phyloP scores from a whole-genome alignment of 2,797 vertebrate species.

The Danio jaintianensis region DNA sequence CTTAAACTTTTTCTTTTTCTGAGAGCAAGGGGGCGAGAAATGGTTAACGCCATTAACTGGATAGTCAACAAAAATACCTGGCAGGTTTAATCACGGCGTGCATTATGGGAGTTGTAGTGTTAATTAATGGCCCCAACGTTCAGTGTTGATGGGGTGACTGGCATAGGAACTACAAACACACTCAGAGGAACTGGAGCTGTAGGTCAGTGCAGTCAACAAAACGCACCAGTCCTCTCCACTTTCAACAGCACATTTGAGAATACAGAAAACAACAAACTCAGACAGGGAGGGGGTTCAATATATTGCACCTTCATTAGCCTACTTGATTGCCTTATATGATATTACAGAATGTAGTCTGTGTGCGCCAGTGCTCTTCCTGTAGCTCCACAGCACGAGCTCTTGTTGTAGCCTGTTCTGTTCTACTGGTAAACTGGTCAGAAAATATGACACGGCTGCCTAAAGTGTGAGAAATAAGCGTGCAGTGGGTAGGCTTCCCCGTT shows the following conservation, averaged over 20 bases:
- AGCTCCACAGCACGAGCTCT: slow-evolving; percentile 47
- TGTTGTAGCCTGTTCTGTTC: slow-evolving; percentile 21
- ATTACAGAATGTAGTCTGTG: slow-evolving; percentile 51
- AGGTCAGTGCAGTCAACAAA: slow-evolving; percentile 65
- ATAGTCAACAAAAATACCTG: slow-evolving; percentile 64
- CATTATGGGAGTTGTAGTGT: slow-evolving; percentile 81
- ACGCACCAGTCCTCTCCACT: slow-evolving; percentile 57
- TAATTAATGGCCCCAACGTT: slow-evolving; percentile 64
- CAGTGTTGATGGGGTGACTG: slow-evolving; percentile 63
- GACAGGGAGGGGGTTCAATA: slow-evolving; percentile 58
- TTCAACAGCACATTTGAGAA: slow-evolving; percentile 31
- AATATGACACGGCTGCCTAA: slow-evolving; percentile 47
- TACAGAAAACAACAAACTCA: slow-evolving; percentile 60
- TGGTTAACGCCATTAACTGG: slow-evolving; percentile 61
- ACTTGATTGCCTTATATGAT: slow-evolving; percentile 56
- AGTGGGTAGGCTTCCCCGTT: slow-evolving; percentile 48
- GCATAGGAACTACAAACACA: slow-evolving; percentile 64
- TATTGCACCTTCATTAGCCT: slow-evolving; percentile 64
- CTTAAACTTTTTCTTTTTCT: slow-evolving; percentile 67
- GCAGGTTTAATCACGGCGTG: slow-evolving; percentile 68
- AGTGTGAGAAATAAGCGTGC: slow-evolving; percentile 45
- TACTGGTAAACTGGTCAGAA: slow-evolving; percentile 44
- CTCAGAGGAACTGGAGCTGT: slow-evolving; percentile 59
- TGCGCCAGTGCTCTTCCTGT: slow-evolving; percentile 61
- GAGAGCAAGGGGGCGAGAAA: slow-evolving; percentile 52